Evolutionary conservation across 2,888 invertebrate species (phyloP).

Genomic region (Athetis lepigone): DNA sequence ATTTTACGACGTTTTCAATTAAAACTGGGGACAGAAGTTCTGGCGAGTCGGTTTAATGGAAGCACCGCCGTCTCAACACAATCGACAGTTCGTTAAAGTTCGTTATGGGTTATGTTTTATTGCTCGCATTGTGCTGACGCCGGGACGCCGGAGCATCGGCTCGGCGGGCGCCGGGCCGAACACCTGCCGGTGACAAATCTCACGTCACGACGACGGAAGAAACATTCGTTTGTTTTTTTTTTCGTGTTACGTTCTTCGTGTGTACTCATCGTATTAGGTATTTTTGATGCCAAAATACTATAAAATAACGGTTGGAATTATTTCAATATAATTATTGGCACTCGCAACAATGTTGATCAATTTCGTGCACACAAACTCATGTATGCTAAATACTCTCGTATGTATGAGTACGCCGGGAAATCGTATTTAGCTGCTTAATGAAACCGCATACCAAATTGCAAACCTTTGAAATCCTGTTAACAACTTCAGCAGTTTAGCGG

Average conservation of each 20-base stretch:
- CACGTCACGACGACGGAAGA: constrained; percentile 25
- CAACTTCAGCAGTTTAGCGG: constrained; percentile 68
- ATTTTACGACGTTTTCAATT: constrained; percentile 66
- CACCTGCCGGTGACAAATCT: constrained; percentile 28
- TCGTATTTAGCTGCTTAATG: constrained; percentile 57
- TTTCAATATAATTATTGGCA: constrained; percentile 2
- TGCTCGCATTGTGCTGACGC: constrained; percentile 40
- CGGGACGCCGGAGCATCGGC: constrained; percentile 21
- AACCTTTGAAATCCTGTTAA: constrained; percentile 68
- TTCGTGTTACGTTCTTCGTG: constrained; percentile 12
- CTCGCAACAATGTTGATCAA: neutral
- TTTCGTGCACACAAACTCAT: constrained; percentile 15
- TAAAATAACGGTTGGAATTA: neutral
- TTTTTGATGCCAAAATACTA: neutral
- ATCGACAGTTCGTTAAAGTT: constrained; percentile 66
- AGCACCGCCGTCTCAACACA: constrained; percentile 58
- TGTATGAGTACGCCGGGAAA: constrained; percentile 23
- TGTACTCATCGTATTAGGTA: constrained; percentile 18
- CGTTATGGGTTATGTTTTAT: constrained; percentile 65
- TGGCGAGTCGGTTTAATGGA: constrained; percentile 34
- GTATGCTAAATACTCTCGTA: constrained; percentile 17
- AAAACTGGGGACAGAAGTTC: constrained; percentile 61
- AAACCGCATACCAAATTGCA: constrained; percentile 63
- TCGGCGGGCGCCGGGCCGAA: constrained; percentile 23
- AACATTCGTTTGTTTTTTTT: constrained; percentile 27